Percentiles rank a stretch among this genome's conserved stretches.
Evolutionary conservation across 2,113 vertebrate species (phyloP).

Genomic region (Anoura caudifer): DNA sequence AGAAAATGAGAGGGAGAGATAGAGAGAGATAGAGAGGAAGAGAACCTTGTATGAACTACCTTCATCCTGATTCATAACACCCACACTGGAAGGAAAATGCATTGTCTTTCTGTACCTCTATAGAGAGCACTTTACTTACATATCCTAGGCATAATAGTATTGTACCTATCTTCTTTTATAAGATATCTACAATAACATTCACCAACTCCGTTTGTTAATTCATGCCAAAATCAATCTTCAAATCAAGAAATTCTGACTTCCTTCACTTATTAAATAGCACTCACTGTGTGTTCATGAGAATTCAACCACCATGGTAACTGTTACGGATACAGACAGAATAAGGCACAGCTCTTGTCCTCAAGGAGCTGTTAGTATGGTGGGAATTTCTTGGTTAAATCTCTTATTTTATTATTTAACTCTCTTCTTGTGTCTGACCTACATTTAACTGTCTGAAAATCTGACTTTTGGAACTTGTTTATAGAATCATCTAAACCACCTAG

Average conservation of each 20-base stretch:
- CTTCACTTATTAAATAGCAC: not conserved
- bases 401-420: conserved; percentile 30
- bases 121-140: not conserved
- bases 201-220: not conserved
- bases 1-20: not conserved
- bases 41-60: not conserved
- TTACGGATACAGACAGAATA: not conserved
- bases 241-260: not conserved
- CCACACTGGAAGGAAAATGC: not conserved
- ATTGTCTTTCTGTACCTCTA: not conserved
- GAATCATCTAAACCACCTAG: conserved; percentile 25
- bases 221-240: not conserved
- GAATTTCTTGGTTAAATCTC: conserved; percentile 10
- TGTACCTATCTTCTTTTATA: not conserved
- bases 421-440: conserved; percentile 45
- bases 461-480: conserved; percentile 52
- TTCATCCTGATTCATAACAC: not conserved
- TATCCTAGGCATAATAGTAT: not conserved
- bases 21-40: not conserved
- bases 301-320: not conserved
- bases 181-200: not conserved
- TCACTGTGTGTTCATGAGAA: not conserved
- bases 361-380: not conserved
- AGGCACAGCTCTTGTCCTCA: not conserved
- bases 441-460: conserved; percentile 46